These are phyloP conservation scores for Caenorhabditis imperialis DNA, from an alignment of 2,888 invertebrate genomes.

Conservation along the genomic window DNA sequence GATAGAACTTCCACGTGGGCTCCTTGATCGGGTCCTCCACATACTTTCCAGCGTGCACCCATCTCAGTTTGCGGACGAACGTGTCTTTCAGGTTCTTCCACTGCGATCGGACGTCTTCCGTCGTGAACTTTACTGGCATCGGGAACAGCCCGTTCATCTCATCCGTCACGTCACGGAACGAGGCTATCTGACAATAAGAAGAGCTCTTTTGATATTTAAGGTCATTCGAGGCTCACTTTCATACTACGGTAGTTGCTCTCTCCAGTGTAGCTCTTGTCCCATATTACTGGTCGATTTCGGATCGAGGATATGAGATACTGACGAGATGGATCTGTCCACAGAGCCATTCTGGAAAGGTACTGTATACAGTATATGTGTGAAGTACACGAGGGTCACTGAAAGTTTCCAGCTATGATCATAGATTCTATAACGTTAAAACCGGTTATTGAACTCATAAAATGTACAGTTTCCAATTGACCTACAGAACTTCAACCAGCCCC, in stretches of 20 bases:
- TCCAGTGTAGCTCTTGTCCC: conserved; percentile 33
- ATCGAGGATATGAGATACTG: conserved; percentile 59
- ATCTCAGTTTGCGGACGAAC: conserved; percentile 65
- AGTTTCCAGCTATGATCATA: not conserved
- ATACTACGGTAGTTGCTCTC: conserved; percentile 34
- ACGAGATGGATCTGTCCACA: conserved; percentile 66
- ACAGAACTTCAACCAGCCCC: not conserved
- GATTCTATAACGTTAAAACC: too few relatives aligned
- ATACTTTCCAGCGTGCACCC: conserved; percentile 66
- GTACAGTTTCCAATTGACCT: too few relatives aligned
- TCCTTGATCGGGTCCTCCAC: conserved; percentile 64
- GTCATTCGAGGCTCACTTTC: conserved; percentile 6
- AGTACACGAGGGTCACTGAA: not conserved
- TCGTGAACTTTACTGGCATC: conserved; percentile 33
- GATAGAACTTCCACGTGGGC: conserved; percentile 70
- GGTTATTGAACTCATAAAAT: too few relatives aligned
- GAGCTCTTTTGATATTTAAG: not conserved
- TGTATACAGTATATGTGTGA: not conserved
- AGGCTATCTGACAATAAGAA: conserved; percentile 7
- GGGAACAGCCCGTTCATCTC: conserved; percentile 27
- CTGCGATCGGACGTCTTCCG: conserved; percentile 65
- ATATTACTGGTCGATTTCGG: conserved; percentile 33
- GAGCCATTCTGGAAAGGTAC: conserved; percentile 53
- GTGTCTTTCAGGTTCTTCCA: conserved; percentile 72
- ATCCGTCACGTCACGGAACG: conserved; percentile 26